Evolutionary conservation across 1,140 invertebrate species (phyloP).

Genomic region (Lepeophtheirus salmonis): DNA sequence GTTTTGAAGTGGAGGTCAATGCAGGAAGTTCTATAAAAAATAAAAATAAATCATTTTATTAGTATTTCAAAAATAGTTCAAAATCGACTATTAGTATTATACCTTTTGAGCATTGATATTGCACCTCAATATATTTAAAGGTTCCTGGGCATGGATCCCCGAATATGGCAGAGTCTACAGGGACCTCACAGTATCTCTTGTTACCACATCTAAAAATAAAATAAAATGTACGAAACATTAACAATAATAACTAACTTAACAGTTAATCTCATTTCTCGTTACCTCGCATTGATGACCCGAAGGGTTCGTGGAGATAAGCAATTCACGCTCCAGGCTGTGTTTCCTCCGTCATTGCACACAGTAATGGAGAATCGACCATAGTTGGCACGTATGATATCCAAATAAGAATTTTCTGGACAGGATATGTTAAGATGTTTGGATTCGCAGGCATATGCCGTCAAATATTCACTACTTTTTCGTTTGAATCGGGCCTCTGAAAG

Average conservation of each 20-base stretch:
- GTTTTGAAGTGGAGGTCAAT: neutral
- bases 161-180: conserved; percentile 65
- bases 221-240: neutral
- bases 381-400: conserved; percentile 78
- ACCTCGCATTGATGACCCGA: conserved; percentile 27
- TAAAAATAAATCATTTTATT: neutral
- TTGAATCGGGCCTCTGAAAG: conserved; percentile 5
- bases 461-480: conserved; percentile 39
- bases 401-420: conserved; percentile 63
- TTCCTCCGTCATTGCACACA: conserved; percentile 85
- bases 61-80: too few species aligned
- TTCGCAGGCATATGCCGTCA: conserved; percentile 81
- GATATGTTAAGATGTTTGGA: conserved; percentile 65
- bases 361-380: conserved; percentile 87
- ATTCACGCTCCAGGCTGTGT: conserved; percentile 86
- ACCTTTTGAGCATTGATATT: conserved; percentile 53
- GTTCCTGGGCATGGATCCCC: conserved; percentile 81
- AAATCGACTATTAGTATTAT: conserved; percentile 1
- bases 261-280: conserved; percentile 5
- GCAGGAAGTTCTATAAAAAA: neutral
- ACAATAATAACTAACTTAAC: neutral
- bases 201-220: conserved; percentile 6
- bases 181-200: conserved; percentile 46
- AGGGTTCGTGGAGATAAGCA: conserved; percentile 53
- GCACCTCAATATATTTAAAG: conserved; percentile 81